Evolutionary conservation across 2,797 vertebrate species (phyloP).

Genomic region (Rhodeus uyekii): DNA sequence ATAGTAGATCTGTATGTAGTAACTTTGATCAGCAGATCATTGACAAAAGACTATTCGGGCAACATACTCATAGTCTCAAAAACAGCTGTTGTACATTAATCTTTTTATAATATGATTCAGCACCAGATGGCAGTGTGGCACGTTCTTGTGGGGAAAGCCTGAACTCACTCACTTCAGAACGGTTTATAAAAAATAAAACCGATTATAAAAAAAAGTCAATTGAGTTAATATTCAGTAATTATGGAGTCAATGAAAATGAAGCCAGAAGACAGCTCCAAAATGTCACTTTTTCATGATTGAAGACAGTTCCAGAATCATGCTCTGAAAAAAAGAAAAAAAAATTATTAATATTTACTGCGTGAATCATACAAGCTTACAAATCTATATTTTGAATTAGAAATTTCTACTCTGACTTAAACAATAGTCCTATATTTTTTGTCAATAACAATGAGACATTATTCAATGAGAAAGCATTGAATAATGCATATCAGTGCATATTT

Average conservation of each 20-base stretch:
- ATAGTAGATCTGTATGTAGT: neutral
- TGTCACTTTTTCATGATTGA: slow-evolving; percentile 95
- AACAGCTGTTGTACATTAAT: neutral
- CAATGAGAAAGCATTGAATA: no score
- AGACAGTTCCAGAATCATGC: slow-evolving; percentile 93
- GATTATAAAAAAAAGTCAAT: neutral
- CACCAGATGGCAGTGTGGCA: slow-evolving; percentile 23
- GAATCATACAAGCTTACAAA: neutral
- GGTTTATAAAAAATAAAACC: neutral
- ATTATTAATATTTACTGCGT: slow-evolving; percentile 7
- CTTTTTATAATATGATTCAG: neutral
- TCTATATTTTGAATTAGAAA: no score
- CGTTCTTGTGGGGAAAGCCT: neutral
- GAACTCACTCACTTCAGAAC: neutral
- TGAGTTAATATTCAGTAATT: slow-evolving; percentile 33
- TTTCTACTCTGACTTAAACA: no score
- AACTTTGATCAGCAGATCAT: neutral
- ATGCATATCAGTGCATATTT: no score
- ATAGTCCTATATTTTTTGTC: no score
- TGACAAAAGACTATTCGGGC: slow-evolving; percentile 6
- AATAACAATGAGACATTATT: no score
- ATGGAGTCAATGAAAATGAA: slow-evolving; percentile 2
- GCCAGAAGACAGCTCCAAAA: slow-evolving; percentile 3
- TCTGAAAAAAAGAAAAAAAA: slow-evolving; percentile 79
- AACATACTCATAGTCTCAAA: neutral